Conservation (phyloP, 2,888 invertebrate genomes). For the Rugalucina vietnamica region DNA sequence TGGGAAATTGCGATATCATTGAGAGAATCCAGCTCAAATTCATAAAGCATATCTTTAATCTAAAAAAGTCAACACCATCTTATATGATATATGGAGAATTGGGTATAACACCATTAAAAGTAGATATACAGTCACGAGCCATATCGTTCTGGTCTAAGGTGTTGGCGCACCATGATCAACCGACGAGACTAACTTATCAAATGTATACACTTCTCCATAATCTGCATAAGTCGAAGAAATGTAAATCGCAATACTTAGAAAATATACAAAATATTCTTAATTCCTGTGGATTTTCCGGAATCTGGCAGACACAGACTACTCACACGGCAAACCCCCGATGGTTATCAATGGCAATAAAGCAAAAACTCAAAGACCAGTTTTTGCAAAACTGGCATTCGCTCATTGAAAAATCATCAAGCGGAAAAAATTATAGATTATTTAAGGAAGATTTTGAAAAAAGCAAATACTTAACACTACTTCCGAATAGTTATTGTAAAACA, state of each 20-base stretch:
- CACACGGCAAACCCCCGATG: conserved; percentile 15
- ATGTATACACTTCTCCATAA: not conserved
- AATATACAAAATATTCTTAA: not conserved
- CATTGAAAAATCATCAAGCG: not conserved
- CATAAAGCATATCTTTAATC: not conserved
- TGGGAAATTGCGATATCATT: not conserved
- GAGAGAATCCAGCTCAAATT: not conserved
- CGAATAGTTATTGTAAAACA: not conserved
- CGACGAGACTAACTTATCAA: not conserved
- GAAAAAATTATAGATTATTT: conserved; percentile 9
- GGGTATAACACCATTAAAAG: not conserved
- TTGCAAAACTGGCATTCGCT: not conserved
- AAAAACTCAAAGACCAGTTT: conserved; percentile 13
- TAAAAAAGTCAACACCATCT: not conserved
- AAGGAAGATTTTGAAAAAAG: not conserved
- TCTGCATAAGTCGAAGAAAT: not conserved
- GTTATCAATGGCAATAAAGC: not conserved
- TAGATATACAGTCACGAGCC: not conserved
- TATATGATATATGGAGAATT: not conserved
- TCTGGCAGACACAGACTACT: no score
- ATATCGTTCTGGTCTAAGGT: not conserved
- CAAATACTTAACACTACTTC: not conserved
- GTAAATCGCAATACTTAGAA: not conserved
- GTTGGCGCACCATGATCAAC: not conserved
- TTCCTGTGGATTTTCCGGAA: not conserved